Base-by-base conservation (phyloP, 1,140 invertebrate species). In the Drosophila leontia region DNA sequence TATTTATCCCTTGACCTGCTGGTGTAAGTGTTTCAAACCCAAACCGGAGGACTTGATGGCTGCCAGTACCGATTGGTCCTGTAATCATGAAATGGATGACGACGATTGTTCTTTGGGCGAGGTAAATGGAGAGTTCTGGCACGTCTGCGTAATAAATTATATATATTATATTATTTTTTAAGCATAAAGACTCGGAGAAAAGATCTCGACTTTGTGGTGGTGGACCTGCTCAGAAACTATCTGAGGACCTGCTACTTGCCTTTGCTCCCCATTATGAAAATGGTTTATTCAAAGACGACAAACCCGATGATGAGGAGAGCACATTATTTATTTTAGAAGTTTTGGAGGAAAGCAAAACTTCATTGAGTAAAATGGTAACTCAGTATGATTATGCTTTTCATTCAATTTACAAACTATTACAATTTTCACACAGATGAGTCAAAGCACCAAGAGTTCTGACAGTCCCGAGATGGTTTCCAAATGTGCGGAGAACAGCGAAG, bases 61-160 rank as follows among this genome's bases (percentile, higher is more conserved):
- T 17, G 78, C 82, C 3, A 79, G 82, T n/a, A 65, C 37, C 7
- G 82, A 86, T 55, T 86, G 82, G 82, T 34, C 62, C 35, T 82
- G 78, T 23, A 47, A 47, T 23, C 45, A 65, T 12, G 29, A 67
- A 37, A 26, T n/a, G 9, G 39, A 35, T 7, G 39, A 57, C 0
- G 12, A 7, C 3, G 64, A 53, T 6, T 37, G 48, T 19, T 15
- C 23, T 1, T 29, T 11, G 0, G 23, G 45, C 12, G 23, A 45
- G 45, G 75, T 78, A 53, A 51, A 39, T 44, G 15, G 1, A 7
- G 7, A 17, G 11, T 19, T 12, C 9, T 5, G n/a, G 17, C 12
- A 23, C 7, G 3, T 23, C 3, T 15, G 19, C 1, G 3, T 17
- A 26, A 35, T 50, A 32, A 19, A 17, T 26, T 17, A n/a, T n/a